These are phyloP conservation scores for Nomada fucata DNA, from an alignment of 2,888 invertebrate genomes.

Conservation along the genomic window DNA sequence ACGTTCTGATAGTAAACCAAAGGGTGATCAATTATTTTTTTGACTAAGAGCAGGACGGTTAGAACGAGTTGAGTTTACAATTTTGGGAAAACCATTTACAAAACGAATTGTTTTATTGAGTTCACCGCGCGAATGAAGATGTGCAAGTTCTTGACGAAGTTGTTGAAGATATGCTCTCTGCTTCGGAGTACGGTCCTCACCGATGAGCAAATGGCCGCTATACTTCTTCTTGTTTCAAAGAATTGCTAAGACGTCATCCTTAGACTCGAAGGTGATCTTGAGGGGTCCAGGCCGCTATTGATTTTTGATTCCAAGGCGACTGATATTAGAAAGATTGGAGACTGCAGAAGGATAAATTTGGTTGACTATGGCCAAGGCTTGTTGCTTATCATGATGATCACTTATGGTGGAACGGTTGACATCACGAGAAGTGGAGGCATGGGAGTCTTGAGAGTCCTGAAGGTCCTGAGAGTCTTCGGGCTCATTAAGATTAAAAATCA, in stretches of 20 bases:
- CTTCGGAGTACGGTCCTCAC: slow-evolving; percentile 1
- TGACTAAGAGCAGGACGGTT: neutral
- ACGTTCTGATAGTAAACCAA: slow-evolving; percentile 28
- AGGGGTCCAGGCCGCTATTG: neutral
- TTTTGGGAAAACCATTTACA: slow-evolving; percentile 12
- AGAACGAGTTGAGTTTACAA: neutral
- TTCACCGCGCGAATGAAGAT: neutral
- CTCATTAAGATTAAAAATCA: no score
- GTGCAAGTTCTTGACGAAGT: slow-evolving; percentile 8
- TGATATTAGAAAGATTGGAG: neutral
- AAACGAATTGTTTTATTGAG: slow-evolving; percentile 13
- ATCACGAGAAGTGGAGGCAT: no score
- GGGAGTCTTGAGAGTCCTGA: no score
- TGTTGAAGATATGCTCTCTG: slow-evolving; percentile 1
- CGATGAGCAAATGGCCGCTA: neutral
- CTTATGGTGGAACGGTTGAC: no score
- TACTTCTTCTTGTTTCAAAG: slow-evolving; percentile 2
- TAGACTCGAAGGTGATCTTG: neutral
- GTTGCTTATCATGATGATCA: no score
- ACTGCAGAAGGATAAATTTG: slow-evolving; percentile 5
- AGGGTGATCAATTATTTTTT: slow-evolving; percentile 12
- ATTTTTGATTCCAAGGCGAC: neutral
- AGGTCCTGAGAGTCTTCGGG: no score
- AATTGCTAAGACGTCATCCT: neutral
- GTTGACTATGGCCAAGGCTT: neutral